Evolutionary conservation across 1,140 invertebrate species (phyloP).

Genomic region (Drosophila elegans): DNA sequence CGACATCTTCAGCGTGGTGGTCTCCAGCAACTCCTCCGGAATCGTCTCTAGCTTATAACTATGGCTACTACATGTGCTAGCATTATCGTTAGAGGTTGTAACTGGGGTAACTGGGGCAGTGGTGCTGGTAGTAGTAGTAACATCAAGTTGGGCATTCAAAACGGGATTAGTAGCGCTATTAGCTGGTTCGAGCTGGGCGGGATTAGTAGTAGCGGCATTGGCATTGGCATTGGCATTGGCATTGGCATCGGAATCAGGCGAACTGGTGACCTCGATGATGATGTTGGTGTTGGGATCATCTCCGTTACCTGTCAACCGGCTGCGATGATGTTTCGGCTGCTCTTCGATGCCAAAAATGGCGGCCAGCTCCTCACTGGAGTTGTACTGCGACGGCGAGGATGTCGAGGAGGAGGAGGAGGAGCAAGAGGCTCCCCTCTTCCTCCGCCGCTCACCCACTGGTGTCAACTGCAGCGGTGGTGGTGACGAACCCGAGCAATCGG

Average conservation of each 20-base stretch:
- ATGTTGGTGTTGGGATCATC: conserved; percentile 27
- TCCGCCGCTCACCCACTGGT: conserved; percentile 48
- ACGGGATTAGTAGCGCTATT: conserved; percentile 69
- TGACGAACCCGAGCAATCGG: conserved; percentile 40
- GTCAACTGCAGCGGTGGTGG: conserved; percentile 74
- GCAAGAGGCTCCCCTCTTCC: conserved; percentile 29
- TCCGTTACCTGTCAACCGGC: conserved; percentile 66
- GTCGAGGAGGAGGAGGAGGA: conserved; percentile 28
- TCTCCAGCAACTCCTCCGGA: conserved; percentile 45
- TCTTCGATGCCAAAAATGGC: conserved; percentile 86
- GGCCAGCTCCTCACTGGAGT: conserved; percentile 87
- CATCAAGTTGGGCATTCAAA: conserved; percentile 65
- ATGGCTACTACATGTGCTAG: conserved; percentile 74
- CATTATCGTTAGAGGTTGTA: conserved; percentile 56
- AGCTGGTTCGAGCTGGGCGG: conserved; percentile 54
- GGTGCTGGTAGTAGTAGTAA: conserved; percentile 59
- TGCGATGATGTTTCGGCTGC: conserved; percentile 46
- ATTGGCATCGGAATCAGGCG: conserved; percentile 16
- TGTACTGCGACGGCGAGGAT: conserved; percentile 86
- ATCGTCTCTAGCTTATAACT: conserved; percentile 82
- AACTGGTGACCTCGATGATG: conserved; percentile 13
- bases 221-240: conserved; percentile 19
- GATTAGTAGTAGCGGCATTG: conserved; percentile 61
- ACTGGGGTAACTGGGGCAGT: conserved; percentile 25
- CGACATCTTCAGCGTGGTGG: conserved; percentile 57